Conservation (phyloP, 2,797 vertebrate species). For the Melanotaenia maccullochi region DNA sequence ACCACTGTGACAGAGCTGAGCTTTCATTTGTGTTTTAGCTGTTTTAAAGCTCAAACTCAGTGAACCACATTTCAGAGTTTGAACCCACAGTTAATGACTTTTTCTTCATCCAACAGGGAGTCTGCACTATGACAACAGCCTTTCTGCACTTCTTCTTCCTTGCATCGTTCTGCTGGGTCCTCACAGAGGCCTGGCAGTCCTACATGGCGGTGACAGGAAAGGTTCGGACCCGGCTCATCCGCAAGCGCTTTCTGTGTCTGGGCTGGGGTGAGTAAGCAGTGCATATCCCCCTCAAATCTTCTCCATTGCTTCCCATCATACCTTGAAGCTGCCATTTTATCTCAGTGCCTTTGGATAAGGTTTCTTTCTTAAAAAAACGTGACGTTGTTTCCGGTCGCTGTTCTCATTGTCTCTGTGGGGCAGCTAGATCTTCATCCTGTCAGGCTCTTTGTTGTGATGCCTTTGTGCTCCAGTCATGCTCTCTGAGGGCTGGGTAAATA, state of each 20-base stretch:
- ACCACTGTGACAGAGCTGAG: neutral
- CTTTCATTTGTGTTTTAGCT: neutral
- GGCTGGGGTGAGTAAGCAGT: conserved; percentile 93
- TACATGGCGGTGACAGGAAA: conserved; percentile 99
- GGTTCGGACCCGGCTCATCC: conserved; percentile 97
- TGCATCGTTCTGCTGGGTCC: conserved; percentile 99
- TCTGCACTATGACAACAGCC: conserved; percentile 97
- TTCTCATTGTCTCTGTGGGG: conserved; percentile 44
- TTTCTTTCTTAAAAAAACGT: conserved; percentile 49
- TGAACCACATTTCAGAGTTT: neutral
- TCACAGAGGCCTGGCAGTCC: conserved; percentile 99
- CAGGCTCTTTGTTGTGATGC: conserved; percentile 62
- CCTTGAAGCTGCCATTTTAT: conserved; percentile 56
- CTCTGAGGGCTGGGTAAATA: conserved; percentile 61
- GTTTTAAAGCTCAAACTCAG: neutral
- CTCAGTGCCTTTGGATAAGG: conserved; percentile 37
- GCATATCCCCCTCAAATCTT: conserved; percentile 29
- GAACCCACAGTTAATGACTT: neutral
- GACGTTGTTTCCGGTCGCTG: conserved; percentile 23
- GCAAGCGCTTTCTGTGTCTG: conserved; percentile 97
- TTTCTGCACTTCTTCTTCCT: conserved; percentile 99
- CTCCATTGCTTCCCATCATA: conserved; percentile 53
- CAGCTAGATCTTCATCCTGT: conserved; percentile 57
- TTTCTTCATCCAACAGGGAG: conserved; percentile 82
- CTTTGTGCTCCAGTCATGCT: conserved; percentile 63